phyloP scores from a whole-genome alignment of 2,113 vertebrate genomes.

The Elanoides forficatus region DNA sequence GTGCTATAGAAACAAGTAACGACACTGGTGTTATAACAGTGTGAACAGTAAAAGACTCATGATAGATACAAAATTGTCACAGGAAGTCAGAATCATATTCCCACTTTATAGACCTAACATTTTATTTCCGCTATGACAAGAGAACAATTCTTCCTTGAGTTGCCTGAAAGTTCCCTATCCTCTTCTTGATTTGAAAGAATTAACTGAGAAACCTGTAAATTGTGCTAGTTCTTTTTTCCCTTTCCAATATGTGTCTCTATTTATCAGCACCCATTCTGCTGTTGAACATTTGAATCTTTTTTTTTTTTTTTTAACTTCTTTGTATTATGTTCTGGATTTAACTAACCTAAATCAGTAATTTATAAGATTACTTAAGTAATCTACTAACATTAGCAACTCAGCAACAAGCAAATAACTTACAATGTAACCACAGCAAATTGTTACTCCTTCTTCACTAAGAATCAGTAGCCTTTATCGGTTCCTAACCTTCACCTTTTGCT shows the following conservation, averaged over 20 bases:
- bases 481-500: not conserved
- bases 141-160: not conserved
- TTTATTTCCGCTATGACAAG: not conserved
- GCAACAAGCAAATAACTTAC: not conserved
- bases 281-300: not conserved
- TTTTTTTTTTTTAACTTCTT: not conserved
- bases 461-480: not conserved
- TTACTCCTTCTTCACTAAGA: not conserved
- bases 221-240: not conserved
- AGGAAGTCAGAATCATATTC: not conserved
- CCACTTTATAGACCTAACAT: not conserved
- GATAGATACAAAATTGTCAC: not conserved
- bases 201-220: not conserved
- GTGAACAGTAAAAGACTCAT: not conserved
- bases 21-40: not conserved
- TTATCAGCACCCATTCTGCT: not conserved
- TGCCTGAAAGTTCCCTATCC: not conserved
- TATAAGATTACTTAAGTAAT: not conserved
- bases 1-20: not conserved
- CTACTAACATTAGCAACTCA: not conserved
- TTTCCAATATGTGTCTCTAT: not conserved
- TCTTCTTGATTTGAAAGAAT: not conserved
- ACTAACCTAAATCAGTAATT: not conserved
- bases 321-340: not conserved
- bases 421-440: not conserved